These are phyloP conservation scores for Epinephelus cyanopodus DNA, from an alignment of 2,113 vertebrate species.

Conservation along the genomic window DNA sequence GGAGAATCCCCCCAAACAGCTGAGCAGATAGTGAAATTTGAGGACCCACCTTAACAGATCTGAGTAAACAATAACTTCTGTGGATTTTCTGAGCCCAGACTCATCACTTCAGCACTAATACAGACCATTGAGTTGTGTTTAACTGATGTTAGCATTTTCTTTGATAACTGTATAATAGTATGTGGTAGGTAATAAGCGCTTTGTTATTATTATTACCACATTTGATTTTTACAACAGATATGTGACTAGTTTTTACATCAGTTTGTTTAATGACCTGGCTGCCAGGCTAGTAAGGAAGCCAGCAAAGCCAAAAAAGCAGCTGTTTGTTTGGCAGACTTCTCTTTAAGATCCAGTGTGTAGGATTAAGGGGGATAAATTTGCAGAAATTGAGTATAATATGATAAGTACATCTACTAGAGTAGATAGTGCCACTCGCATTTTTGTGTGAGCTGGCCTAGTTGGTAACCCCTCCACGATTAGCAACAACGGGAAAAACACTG, in stretches of 20 bases:
- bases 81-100: not conserved
- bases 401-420: too few relatives aligned
- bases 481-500: too few relatives aligned
- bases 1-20: not conserved
- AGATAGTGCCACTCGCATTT: too few relatives aligned
- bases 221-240: not conserved
- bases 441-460: too few relatives aligned
- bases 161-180: not conserved
- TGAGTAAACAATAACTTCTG: not conserved
- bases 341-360: too few relatives aligned
- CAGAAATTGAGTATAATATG: too few relatives aligned
- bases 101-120: not conserved
- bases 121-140: not conserved
- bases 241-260: not conserved
- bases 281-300: not conserved
- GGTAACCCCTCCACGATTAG: too few relatives aligned
- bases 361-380: too few relatives aligned
- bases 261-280: not conserved
- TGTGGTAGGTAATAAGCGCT: not conserved
- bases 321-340: not conserved
- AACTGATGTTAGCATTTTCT: not conserved
- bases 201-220: not conserved
- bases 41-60: not conserved
- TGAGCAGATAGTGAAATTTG: not conserved
- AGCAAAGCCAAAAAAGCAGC: not conserved